Evolutionary conservation across 2,888 invertebrate species (phyloP), one percentile per base, ranked within the genome.

Genomic region (Drosophila infuscata): DNA sequence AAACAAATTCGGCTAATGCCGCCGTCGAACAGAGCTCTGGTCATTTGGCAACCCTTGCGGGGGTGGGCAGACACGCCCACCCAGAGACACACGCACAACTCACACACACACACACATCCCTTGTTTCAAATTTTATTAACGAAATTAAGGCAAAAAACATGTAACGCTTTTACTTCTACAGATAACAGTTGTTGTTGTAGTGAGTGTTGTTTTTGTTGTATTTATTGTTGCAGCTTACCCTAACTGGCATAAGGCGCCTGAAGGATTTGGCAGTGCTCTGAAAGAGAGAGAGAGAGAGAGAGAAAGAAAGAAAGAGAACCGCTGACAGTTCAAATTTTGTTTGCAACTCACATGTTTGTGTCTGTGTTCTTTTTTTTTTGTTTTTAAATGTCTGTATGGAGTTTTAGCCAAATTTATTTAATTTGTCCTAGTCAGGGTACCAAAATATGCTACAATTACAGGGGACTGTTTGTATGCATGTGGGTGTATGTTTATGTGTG

Each of bases 211-310:
- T 73, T 70, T 72, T 70, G 41, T 76, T 76, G 65, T 79, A 2
- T 25, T 25, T 75, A 65, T 83, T 76, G 74, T 88, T 85, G 82
- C 88, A 83, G 89, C 85, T 91, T 91, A 91, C 91, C 91, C 92
- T 92, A 89, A 92, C 92, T 91, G 92, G 92, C 91, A 92, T 91
- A 81, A 91, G 79, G 79, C 92, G 90, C 91, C 91, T 88, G 86
- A 91, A 85, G 76, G 90, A 69, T 70, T 90, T 81, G 82, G 82
- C 84, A 84, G 89, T 88, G 88, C 76, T 82, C 91, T 91, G 91
- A 87, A 92, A 92, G 79, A 89, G 77, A 89, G 76, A 91, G 74
- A 89, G 77, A 88, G 79, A 90, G 76, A 83, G 65, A 87, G 63
- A 81, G 41, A 81, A 36, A 79, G 58, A 83, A 74, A 82, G 73